Conservation (phyloP, 2,888 invertebrate genomes). For the Toxonevra muliebris region DNA sequence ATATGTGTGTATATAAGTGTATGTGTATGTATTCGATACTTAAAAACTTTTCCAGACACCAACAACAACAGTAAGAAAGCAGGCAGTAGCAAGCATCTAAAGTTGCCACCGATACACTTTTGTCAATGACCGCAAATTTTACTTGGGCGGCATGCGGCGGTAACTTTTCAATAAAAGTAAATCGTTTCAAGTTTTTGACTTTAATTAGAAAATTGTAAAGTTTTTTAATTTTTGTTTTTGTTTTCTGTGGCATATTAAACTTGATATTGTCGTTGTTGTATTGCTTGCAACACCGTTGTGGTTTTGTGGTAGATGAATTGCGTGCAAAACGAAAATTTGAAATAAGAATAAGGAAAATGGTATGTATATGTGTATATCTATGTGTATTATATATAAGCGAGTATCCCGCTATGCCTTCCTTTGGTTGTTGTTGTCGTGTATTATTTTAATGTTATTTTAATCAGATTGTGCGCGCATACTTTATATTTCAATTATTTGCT, state of each 20-base stretch:
- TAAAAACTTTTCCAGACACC: too few species aligned
- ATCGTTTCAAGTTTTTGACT: slow-evolving; percentile 29
- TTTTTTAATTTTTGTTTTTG: slow-evolving; percentile 11
- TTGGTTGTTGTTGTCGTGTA: slow-evolving; percentile 15
- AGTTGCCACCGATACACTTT: background rate
- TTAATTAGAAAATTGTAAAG: slow-evolving; percentile 35
- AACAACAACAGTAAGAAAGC: too few species aligned
- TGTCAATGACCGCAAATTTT: background rate
- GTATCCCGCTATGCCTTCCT: background rate
- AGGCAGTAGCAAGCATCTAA: background rate
- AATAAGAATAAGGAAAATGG: background rate
- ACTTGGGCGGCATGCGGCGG: background rate
- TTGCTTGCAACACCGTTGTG: background rate
- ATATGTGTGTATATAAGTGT: too few species aligned
- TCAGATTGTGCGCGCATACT: slow-evolving; percentile 35
- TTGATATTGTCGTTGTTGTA: background rate
- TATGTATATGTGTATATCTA: background rate
- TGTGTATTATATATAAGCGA: too few species aligned
- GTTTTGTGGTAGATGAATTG: background rate
- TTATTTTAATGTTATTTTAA: slow-evolving; percentile 35
- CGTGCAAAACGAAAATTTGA: background rate
- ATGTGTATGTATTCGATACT: too few species aligned
- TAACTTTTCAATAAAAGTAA: slow-evolving; percentile 9
- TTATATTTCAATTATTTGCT: slow-evolving; percentile 37
- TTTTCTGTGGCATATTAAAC: background rate